Conservation (phyloP, 2,113 vertebrate species). For the Emydocephalus ijimae region DNA sequence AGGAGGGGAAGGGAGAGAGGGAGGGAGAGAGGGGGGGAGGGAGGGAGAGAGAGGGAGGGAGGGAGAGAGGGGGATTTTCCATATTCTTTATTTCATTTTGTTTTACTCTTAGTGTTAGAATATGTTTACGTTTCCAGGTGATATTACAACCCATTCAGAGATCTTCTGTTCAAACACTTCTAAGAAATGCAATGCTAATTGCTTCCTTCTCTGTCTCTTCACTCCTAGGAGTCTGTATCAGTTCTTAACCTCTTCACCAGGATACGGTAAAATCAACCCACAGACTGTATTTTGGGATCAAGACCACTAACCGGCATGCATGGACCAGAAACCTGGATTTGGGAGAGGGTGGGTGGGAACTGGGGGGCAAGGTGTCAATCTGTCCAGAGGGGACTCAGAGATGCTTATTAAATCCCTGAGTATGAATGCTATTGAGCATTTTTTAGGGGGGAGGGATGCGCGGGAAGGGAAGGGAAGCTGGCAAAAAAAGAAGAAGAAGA, state of each 20-base stretch:
- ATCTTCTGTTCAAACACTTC: neutral
- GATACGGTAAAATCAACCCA: slow-evolving; percentile 79
- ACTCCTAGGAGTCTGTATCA: slow-evolving; percentile 83
- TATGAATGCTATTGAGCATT: slow-evolving; percentile 51
- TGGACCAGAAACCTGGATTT: slow-evolving; percentile 32
- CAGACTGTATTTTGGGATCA: slow-evolving; percentile 20
- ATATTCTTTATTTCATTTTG: neutral
- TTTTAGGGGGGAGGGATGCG: slow-evolving; percentile 45
- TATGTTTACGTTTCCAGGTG: neutral
- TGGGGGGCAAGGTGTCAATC: slow-evolving; percentile 13
- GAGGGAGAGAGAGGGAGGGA: no score
- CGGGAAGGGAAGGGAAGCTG: slow-evolving; percentile 24
- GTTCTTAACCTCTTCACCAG: slow-evolving; percentile 94
- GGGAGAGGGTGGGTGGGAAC: slow-evolving; percentile 35
- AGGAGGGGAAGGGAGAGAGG: fast-evolving
- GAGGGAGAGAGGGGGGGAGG: fast-evolving
- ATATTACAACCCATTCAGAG: neutral
- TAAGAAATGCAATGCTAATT: neutral
- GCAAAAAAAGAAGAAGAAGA: slow-evolving; percentile 25
- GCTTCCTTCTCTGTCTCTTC: neutral
- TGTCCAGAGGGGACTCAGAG: slow-evolving; percentile 35
- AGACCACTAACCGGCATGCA: slow-evolving; percentile 42
- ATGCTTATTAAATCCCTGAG: slow-evolving; percentile 66
- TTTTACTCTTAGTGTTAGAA: neutral
- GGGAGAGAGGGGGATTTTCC: neutral